Base-by-base conservation (phyloP, 1,140 invertebrate species). In the Drosophila teissieri region DNA sequence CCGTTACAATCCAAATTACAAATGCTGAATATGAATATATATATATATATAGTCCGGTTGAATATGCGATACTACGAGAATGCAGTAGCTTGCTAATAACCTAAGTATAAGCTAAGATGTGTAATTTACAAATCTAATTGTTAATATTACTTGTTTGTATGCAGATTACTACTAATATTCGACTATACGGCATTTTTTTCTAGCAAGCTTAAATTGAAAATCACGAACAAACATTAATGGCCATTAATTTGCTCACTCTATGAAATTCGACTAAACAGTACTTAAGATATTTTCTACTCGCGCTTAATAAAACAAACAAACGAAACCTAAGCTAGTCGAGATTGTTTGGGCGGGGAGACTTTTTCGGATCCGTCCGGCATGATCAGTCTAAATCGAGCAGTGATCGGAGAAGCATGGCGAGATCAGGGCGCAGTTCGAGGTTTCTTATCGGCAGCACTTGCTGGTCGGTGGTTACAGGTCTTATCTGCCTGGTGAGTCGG, bases 281-380 rank as follows among this genome's bases (percentile, higher is more conserved):
- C 39, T 52, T 63, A 51, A 73, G 57, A 62, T 68, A 60, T 55
- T 73, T 68, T 68, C 73, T 40, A 72, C 69, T 79, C 75, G 65
- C 63, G 69, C 78, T 82, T 78, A 85, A 88, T 85, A 86, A 86
- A 84, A 82, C 73, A 86, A 84, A 82, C 73, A 76, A 69, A 69
- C 62, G 53, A 70, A 77, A 78, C 68, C 58, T 39, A 79, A 61
- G 17, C 27, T 42, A 11, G 11, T 12, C 24, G 19, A 22, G 40
- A 46, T 45, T 40, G 19, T 57, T 57, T 56, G 14, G 40, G 48
- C 10, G 22, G 49, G 49, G 24, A 31, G 34, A 34, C 51, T 55
- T 36, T 44, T 15, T 31, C n/a, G 40, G 17, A 10, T 45, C 17
- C 17, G 31, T 15, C 34, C 17, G 52, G 8, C 8, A 34, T 2